phyloP scores from a whole-genome alignment of 2,113 vertebrate species.

The Merops nubicus region DNA sequence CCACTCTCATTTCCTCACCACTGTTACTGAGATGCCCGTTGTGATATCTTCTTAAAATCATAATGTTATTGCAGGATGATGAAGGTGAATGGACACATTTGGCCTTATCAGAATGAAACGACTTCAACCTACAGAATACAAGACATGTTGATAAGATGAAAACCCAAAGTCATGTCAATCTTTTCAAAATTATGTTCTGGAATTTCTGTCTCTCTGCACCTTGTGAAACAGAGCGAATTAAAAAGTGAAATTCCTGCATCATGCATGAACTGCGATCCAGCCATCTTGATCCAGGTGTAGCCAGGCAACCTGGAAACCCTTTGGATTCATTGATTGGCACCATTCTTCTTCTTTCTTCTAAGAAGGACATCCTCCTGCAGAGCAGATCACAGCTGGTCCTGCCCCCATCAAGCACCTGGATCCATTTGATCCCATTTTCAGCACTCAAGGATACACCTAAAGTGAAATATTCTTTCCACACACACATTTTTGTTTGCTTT shows the following conservation, averaged over 20 bases:
- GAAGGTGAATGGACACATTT: neutral
- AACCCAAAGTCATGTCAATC: neutral
- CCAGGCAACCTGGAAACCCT: neutral
- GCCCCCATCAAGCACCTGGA: neutral
- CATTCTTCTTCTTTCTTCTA: neutral
- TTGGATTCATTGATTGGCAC: neutral
- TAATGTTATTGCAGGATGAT: neutral
- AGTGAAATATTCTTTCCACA: rapidly evolving
- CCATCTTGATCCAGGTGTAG: no score
- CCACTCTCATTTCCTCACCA: neutral
- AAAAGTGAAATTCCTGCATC: neutral
- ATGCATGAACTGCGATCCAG: rapidly evolving
- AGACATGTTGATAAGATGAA: neutral
- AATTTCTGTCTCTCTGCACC: neutral
- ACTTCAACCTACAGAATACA: neutral
- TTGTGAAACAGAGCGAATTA: neutral
- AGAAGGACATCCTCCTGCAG: neutral
- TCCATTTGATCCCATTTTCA: neutral
- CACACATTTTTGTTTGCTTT: rapidly evolving
- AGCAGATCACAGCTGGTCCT: neutral
- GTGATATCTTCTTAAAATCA: neutral
- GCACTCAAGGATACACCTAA: rapidly evolving
- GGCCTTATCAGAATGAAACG: neutral
- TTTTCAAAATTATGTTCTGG: neutral
- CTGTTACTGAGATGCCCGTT: neutral